These are phyloP conservation scores for Trididemnum nubilum DNA, from an alignment of 23 tunicate genomes.

Conservation along the genomic window DNA sequence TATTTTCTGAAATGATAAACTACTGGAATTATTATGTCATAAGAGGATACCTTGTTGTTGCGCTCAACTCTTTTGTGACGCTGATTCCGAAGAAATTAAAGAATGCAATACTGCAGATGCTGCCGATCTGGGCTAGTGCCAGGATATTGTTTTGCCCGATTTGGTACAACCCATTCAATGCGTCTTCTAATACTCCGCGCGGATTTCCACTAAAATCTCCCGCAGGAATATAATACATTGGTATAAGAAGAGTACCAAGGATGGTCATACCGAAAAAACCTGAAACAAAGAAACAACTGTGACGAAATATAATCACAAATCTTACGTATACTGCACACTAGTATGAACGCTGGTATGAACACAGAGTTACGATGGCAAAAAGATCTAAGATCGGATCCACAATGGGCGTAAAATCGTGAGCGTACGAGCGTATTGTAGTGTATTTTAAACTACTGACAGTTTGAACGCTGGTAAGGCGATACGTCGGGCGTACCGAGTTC, in stretches of 20 bases:
- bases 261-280: slow-evolving; percentile 97
- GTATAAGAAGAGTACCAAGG: slow-evolving; percentile 80
- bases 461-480: too few species aligned
- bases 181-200: slow-evolving; percentile 89
- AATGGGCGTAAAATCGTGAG: too few species aligned
- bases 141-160: slow-evolving; percentile 79
- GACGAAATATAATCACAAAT: slow-evolving; percentile 5
- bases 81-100: slow-evolving; percentile 98
- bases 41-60: slow-evolving; percentile 82
- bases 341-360: too few species aligned
- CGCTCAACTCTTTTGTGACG: slow-evolving; percentile 93
- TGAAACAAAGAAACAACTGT: too few species aligned
- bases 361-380: too few species aligned
- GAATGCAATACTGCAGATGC: slow-evolving; percentile 92
- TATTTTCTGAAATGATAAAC: too few species aligned
- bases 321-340: not conserved
- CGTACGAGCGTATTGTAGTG: too few species aligned
- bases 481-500: too few species aligned
- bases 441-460: too few species aligned
- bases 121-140: slow-evolving; percentile 81
- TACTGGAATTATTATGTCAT: too few species aligned
- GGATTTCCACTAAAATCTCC: slow-evolving; percentile 64
- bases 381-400: too few species aligned
- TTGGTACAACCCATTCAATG: slow-evolving; percentile 94
- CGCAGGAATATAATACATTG: slow-evolving; percentile 88